Evolutionary conservation across 1,140 invertebrate genomes (phyloP).

Genomic region (Himalopsyche phryganea): DNA sequence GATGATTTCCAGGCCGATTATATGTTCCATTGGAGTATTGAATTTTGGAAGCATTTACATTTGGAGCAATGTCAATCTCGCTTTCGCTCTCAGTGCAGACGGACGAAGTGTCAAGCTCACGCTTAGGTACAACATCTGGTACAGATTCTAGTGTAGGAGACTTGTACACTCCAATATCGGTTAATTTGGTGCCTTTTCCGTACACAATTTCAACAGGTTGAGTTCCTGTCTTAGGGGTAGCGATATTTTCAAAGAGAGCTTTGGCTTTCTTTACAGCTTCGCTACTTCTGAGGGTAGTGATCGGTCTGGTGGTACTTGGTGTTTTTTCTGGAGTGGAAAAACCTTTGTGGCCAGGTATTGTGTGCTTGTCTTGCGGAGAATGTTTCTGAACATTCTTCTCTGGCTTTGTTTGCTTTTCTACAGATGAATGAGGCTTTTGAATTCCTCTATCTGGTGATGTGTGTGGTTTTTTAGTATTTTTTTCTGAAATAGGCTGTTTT

Average conservation of each 20-base stretch:
- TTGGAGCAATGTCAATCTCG: constrained; percentile 32
- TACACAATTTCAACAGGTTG: constrained; percentile 34
- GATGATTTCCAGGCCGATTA: constrained; percentile 7
- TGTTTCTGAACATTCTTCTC: too few relatives aligned
- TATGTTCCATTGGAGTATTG: constrained; percentile 18
- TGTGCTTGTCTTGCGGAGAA: constrained; percentile 2
- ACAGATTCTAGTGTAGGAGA: constrained; percentile 39
- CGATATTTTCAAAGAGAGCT: constrained; percentile 63
- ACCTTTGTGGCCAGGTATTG: too few relatives aligned
- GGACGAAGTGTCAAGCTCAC: constrained; percentile 32
- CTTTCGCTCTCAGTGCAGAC: constrained; percentile 28
- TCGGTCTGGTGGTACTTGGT: constrained; percentile 38
- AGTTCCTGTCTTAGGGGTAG: constrained; percentile 39
- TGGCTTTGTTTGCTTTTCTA: too few relatives aligned
- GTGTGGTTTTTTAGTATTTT: neutral
- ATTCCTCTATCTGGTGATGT: too few relatives aligned
- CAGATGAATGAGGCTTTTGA: too few relatives aligned
- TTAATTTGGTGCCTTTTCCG: constrained; percentile 41
- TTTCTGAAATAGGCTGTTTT: neutral
- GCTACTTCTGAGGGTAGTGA: constrained; percentile 51
- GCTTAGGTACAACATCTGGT: constrained; percentile 35
- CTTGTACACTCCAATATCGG: constrained; percentile 43
- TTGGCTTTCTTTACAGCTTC: constrained; percentile 63
- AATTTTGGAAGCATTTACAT: constrained; percentile 6
- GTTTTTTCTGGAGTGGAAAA: constrained; percentile 33